Conservation (phyloP, 2,797 vertebrate species). For the Heteromormyrus szaboi region DNA sequence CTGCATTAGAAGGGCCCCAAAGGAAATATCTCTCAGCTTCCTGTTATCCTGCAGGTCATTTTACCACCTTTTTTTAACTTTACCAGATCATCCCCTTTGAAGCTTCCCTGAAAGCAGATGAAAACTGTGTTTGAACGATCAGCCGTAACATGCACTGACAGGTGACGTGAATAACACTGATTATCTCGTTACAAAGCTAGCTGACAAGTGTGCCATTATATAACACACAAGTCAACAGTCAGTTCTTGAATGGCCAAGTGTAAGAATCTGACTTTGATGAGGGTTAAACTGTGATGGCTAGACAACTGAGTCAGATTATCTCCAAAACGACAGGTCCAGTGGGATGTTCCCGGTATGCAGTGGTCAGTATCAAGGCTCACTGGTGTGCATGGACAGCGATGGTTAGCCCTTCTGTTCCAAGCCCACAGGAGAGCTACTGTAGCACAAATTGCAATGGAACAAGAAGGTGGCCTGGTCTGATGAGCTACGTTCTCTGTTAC, state of each 20-base stretch:
- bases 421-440: too few relatives aligned
- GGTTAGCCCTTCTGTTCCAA: too few relatives aligned
- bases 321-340: too few relatives aligned
- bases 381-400: too few relatives aligned
- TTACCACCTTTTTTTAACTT: neutral
- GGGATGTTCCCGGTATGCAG: too few relatives aligned
- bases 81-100: neutral
- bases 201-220: neutral
- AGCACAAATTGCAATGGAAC: neutral
- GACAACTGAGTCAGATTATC: too few relatives aligned
- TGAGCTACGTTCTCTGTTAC: neutral
- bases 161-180: neutral
- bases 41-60: neutral
- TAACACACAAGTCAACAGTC: neutral
- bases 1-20: slow-evolving; percentile 42
- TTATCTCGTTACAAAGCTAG: neutral
- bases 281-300: too few relatives aligned
- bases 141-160: neutral
- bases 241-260: neutral
- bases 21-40: neutral
- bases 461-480: neutral
- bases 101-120: neutral
- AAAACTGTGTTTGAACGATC: neutral
- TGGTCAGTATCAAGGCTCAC: too few relatives aligned
- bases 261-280: neutral